Conservation (phyloP, 1,140 invertebrate species). For the Drosophila rufa region DNA sequence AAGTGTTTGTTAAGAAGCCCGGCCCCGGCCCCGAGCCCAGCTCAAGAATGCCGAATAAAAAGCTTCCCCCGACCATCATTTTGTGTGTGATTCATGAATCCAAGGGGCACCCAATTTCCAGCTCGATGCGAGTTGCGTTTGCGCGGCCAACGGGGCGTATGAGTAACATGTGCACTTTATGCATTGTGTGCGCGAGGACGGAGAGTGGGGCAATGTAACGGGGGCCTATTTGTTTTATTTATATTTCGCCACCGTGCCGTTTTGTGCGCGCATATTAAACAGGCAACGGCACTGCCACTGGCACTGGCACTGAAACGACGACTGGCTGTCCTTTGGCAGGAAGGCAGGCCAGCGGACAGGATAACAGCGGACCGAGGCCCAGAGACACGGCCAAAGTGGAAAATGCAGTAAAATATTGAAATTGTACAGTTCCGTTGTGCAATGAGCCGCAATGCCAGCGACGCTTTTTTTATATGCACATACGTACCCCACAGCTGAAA, state of each 20-base stretch:
- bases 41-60: conserved; percentile 10
- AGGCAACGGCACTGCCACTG: conserved; percentile 4
- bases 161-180: conserved; percentile 65
- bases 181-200: conserved; percentile 3
- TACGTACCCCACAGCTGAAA: conserved; percentile 41
- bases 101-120: conserved; percentile 30
- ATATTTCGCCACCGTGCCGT: conserved; percentile 46
- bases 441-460: conserved; percentile 64
- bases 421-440: conserved; percentile 72
- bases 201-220: background rate
- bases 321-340: conserved; percentile 19
- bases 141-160: conserved; percentile 50
- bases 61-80: conserved; percentile 13
- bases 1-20: conserved; percentile 46
- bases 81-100: conserved; percentile 25
- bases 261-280: conserved; percentile 62
- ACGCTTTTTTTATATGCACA: conserved; percentile 6
- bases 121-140: conserved; percentile 27
- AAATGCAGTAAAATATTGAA: conserved; percentile 78
- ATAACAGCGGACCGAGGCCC: background rate
- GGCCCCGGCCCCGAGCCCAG: background rate
- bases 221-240: conserved; percentile 52
- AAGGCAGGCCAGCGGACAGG: conserved; percentile 21
- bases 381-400: conserved; percentile 56
- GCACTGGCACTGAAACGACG: conserved; percentile 8